Percentiles rank a stretch among this genome's conserved stretches.
These are phyloP conservation scores for Prunella strophiata DNA, from an alignment of 2,797 vertebrate genomes.

Conservation along the genomic window DNA sequence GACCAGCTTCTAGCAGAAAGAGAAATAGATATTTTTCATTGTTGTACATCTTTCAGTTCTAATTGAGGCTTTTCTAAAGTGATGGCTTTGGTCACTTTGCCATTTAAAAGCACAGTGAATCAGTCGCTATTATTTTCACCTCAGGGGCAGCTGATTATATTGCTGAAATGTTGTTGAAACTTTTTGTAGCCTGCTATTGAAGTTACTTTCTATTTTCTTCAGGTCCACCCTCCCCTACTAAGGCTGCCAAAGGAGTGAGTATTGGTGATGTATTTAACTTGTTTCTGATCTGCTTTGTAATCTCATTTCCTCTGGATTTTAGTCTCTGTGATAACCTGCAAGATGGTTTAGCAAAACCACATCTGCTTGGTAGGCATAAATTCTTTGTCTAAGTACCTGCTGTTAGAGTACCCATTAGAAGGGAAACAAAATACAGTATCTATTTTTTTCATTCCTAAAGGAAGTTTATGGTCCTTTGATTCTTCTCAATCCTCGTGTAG, in stretches of 20 bases:
- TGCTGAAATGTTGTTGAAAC: neutral
- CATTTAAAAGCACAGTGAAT: neutral
- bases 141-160: neutral
- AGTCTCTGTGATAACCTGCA: neutral
- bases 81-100: neutral
- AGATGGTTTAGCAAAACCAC: neutral
- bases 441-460: neutral
- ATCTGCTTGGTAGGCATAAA: neutral
- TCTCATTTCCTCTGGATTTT: neutral
- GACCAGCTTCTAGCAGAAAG: neutral
- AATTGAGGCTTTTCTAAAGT: neutral
- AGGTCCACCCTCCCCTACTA: constrained; percentile 96
- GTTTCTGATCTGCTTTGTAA: neutral
- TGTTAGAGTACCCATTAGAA: neutral
- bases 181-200: neutral
- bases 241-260: constrained; percentile 83
- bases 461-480: neutral
- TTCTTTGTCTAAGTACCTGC: neutral
- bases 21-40: neutral
- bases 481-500: neutral
- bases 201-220: neutral
- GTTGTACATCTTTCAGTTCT: neutral
- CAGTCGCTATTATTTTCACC: neutral
- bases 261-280: neutral
- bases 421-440: neutral